Conservation (phyloP, 2,797 vertebrate genomes). For the Characodon lateralis region DNA sequence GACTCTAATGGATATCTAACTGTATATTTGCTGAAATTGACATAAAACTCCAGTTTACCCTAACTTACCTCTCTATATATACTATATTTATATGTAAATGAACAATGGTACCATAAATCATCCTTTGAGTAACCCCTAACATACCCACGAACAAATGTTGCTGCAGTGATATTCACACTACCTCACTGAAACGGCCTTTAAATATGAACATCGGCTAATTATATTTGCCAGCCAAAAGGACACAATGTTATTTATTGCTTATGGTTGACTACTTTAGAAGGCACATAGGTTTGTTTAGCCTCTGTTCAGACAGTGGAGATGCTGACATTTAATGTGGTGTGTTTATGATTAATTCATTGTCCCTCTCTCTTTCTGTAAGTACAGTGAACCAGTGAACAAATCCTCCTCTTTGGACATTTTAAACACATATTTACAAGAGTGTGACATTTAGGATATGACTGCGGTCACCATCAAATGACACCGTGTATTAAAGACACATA, state of each 20-base stretch:
- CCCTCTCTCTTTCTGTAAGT: constrained; percentile 27
- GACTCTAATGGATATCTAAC: background rate
- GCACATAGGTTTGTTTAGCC: constrained; percentile 46
- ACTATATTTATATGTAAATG: background rate
- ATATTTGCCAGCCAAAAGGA: constrained; percentile 70
- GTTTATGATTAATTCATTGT: constrained; percentile 70
- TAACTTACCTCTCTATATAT: background rate
- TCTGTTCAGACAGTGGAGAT: constrained; percentile 49
- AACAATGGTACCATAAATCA: background rate
- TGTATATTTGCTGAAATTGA: background rate
- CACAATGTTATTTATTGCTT: constrained; percentile 67
- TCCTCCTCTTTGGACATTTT: constrained; percentile 32
- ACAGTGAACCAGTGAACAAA: constrained; percentile 31
- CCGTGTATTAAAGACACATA: background rate
- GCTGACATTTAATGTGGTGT: constrained; percentile 70
- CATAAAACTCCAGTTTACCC: constrained; percentile 1
- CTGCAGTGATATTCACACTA: constrained; percentile 55
- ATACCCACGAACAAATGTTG: constrained; percentile 18
- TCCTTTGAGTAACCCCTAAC: background rate
- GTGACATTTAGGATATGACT: constrained; percentile 47
- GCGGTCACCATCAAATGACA: constrained; percentile 12
- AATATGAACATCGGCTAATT: constrained; percentile 70
- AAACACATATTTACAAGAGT: constrained; percentile 45
- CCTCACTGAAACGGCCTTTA: constrained; percentile 63
- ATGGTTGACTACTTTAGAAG: constrained; percentile 60